Base-by-base conservation (phyloP, 1,140 invertebrate species). In the Aleiodes sp. region DNA sequence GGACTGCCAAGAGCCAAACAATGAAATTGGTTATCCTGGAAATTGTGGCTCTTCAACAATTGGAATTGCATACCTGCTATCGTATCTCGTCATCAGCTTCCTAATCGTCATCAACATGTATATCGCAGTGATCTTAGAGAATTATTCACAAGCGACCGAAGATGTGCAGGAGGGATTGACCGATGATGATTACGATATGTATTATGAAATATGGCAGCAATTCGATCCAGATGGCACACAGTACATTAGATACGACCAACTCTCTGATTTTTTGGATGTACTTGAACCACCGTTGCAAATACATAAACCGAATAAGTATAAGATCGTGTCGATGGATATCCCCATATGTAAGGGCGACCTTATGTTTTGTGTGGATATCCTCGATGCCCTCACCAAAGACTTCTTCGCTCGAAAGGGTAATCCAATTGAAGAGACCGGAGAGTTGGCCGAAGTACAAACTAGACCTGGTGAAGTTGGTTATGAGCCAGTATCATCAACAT, bases 61-160 rank as follows among this genome's bases (percentile, higher is more conserved):
- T 79, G 98, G 96, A 72, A 98, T 98, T 80, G 92, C 95, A 39
- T 99, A 95, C 87, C 88, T 99, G 71, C 91, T 98, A 63, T 94
- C 95, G 79, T 99, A 99, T 85, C 90, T 99, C 82, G 95, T 99
- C 77, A 98, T 99, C 82, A 97, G 94, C 83, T 99, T 98, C 87
- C 90, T 99, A 76, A 98, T 99, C 81, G 96, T 99, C 72, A 97
- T 98, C 84, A 98, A 98, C 91, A 98, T 98, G 97, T 98, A 98
- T 90, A 99, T 98, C 86, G 97, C 97, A 79, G 96, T 98, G 82
- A 99, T 99, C 86, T 91, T 99, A 85, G 97, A 99, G 87, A 99
- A 99, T 87, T 99, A 99, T 87, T 98, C 95, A 66, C 88, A 89
- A 77, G 97, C 97, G 31, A 98, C 97, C 41, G 97, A 99, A 87